phyloP scores from a whole-genome alignment of 2,113 vertebrate genomes.

The Trichomycterus rosablanca region DNA sequence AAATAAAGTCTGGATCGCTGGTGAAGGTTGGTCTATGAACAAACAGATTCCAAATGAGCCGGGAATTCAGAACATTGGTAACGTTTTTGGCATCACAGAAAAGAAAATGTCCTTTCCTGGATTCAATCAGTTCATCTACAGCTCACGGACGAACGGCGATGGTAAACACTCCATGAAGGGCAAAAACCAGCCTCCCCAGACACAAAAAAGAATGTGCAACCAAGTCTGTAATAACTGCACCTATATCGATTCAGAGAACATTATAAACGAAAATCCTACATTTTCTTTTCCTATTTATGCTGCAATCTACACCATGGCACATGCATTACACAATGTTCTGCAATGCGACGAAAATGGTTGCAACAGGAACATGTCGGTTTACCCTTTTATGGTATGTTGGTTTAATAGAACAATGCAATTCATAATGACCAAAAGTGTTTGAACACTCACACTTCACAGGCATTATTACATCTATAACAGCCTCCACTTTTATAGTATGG shows the following conservation, averaged over 20 bases:
- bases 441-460: too few relatives aligned
- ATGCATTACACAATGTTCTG: slow-evolving; percentile 68
- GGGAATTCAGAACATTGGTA: slow-evolving; percentile 64
- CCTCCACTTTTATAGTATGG: too few relatives aligned
- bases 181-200: neutral
- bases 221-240: slow-evolving; percentile 61
- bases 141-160: neutral
- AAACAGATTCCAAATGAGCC: slow-evolving; percentile 46
- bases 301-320: slow-evolving; percentile 71
- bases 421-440: too few relatives aligned
- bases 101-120: slow-evolving; percentile 48
- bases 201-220: slow-evolving; percentile 42
- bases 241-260: fast-evolving
- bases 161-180: too few relatives aligned
- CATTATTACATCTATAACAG: too few relatives aligned
- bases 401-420: too few relatives aligned
- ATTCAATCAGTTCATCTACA: slow-evolving; percentile 57
- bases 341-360: slow-evolving; percentile 64
- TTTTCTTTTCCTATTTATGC: slow-evolving; percentile 65
- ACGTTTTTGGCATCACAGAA: slow-evolving; percentile 69
- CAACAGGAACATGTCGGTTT: slow-evolving; percentile 47
- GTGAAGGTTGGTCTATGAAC: slow-evolving; percentile 69
- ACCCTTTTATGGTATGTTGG: slow-evolving; percentile 72
- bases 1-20: slow-evolving; percentile 76
- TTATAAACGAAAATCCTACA: slow-evolving; percentile 15